These are phyloP conservation scores for Chromis chromis DNA, from an alignment of 2,797 vertebrate species.

Conservation along the genomic window DNA sequence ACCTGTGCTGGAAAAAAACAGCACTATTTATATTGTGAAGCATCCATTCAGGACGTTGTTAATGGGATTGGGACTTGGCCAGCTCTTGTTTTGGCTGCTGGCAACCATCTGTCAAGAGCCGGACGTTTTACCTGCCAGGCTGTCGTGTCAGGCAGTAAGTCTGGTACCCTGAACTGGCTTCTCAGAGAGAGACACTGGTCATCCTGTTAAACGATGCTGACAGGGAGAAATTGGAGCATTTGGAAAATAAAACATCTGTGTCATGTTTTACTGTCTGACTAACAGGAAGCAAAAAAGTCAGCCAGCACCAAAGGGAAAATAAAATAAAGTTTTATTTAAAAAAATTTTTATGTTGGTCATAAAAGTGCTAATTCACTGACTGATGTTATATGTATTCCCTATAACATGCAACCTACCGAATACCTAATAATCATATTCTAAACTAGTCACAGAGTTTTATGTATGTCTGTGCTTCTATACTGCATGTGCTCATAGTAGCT, in stretches of 20 bases:
- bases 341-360: neutral
- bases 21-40: slow-evolving; percentile 37
- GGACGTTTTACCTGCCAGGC: slow-evolving; percentile 49
- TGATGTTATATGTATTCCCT: neutral
- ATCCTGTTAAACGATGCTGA: slow-evolving; percentile 34
- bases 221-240: neutral
- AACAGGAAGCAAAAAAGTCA: slow-evolving; percentile 32
- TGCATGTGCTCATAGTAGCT: neutral
- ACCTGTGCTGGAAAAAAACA: slow-evolving; percentile 49
- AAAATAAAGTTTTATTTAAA: neutral
- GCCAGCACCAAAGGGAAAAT: neutral
- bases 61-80: slow-evolving; percentile 55
- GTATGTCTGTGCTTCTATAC: neutral
- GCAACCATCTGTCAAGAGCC: slow-evolving; percentile 44
- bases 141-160: slow-evolving; percentile 34
- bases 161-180: slow-evolving; percentile 4
- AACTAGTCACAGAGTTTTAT: neutral
- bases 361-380: neutral
- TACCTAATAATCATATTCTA: neutral
- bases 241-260: slow-evolving; percentile 8
- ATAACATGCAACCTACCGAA: neutral
- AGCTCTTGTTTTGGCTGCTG: slow-evolving; percentile 58
- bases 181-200: neutral
- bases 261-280: slow-evolving; percentile 15
- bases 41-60: slow-evolving; percentile 63